Conservation (phyloP, 2,113 vertebrate genomes). For the Procavia capensis region DNA sequence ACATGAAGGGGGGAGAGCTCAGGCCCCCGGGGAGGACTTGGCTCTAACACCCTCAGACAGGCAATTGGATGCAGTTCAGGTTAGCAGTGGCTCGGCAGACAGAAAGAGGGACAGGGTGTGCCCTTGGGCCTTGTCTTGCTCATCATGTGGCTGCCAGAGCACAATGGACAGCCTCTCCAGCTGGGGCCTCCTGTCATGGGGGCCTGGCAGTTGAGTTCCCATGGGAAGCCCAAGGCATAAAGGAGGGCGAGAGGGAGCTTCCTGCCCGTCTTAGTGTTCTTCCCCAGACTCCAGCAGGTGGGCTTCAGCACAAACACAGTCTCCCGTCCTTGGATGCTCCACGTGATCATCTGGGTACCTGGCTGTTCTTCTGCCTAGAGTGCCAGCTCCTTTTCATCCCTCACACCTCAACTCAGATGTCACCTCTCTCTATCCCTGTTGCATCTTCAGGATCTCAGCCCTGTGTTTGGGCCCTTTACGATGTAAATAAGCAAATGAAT, state of each 20-base stretch:
- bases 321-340: not conserved
- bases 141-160: not conserved
- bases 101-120: not conserved
- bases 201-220: not conserved
- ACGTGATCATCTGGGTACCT: not conserved
- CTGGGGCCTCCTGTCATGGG: fast-evolving
- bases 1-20: not conserved
- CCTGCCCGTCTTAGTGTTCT: not conserved
- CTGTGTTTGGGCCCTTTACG: not conserved
- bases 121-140: not conserved
- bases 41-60: not conserved
- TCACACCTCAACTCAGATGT: not conserved
- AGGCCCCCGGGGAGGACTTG: not conserved
- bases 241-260: not conserved
- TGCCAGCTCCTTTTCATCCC: not conserved
- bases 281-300: not conserved
- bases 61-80: not conserved
- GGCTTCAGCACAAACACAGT: not conserved
- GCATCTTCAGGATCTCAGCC: not conserved
- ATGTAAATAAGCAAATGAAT: not conserved
- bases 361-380: not conserved
- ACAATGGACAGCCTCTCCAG: not conserved
- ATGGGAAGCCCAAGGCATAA: not conserved
- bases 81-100: not conserved
- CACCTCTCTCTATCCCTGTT: not conserved